Evolutionary conservation across 2,888 invertebrate genomes (phyloP), one percentile per base, ranked within the genome.

Genomic region (Eueremaeus valkanovi): DNA sequence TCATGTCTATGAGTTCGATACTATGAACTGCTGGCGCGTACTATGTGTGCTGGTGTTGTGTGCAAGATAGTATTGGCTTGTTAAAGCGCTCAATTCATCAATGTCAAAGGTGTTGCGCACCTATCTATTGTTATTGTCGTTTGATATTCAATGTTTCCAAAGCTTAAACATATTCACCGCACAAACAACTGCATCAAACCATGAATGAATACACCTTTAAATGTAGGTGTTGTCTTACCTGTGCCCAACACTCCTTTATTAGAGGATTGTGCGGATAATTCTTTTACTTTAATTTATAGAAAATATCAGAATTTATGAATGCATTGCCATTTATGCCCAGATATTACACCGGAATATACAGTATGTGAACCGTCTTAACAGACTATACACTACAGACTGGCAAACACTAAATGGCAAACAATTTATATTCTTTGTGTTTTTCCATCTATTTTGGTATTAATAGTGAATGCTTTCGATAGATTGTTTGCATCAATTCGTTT

Each of bases 121-220:
- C 63, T 63, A 5, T 63, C 63, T 63, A 63, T 63, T 63, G 63
- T 63, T 63, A 63, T 63, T 63, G 63, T 63, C 33, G 31, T 63
- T 31, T 63, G 33, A 63, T 63, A 63, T 63, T 31, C 33, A 29
- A 31, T 29, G 29, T 5, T 24, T 16, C 21, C 63, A 33, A 31
- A 33, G 63, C n/a, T 33, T 63, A 13, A 13, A 18, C n/a, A n/a
- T n/a, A n/a, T n/a, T n/a, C n/a, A n/a, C n/a, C 29, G 3, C 63
- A 63, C 63, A 63, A 63, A 63, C 63, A 63, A 63, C 63, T 63
- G 63, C 63, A 63, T 63, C 63, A 63, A 63, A 63, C 8, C 33
- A 63, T 63, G 63, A 63, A 63, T 63, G 63, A 63, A 63, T 63
- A 63, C 63, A 63, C 63, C 63, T 63, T 63, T 63, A 63, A 63